phyloP scores from a whole-genome alignment of 1,140 invertebrate species.

The Cataglyphis hispanica region DNA sequence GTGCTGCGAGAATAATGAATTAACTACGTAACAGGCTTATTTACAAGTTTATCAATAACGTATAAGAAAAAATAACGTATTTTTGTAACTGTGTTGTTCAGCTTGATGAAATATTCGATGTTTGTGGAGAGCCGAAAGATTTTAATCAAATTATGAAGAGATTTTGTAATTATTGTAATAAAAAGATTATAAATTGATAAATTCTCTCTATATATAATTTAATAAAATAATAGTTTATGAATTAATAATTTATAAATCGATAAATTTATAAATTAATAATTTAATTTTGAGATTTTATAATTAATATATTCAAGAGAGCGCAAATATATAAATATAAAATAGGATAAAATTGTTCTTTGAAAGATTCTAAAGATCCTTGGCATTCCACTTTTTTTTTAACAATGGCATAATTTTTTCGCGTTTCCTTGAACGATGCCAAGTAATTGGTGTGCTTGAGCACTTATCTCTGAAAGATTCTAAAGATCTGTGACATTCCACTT shows the following conservation, averaged over 20 bases:
- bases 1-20: constrained; percentile 51
- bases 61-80: not conserved
- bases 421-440: too few species aligned
- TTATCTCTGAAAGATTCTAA: not conserved
- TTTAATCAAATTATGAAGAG: not conserved
- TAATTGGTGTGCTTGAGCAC: too few species aligned
- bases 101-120: not conserved
- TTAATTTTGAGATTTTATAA: not conserved
- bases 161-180: too few species aligned
- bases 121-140: not conserved
- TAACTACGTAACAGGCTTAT: constrained; percentile 41
- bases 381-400: too few species aligned
- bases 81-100: not conserved
- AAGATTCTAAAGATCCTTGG: not conserved
- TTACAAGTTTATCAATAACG: not conserved
- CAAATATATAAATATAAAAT: not conserved
- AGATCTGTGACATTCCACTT: not conserved
- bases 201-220: too few species aligned
- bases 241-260: too few species aligned
- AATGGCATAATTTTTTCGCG: too few species aligned
- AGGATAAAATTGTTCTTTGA: not conserved
- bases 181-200: too few species aligned
- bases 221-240: too few species aligned
- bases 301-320: not conserved
- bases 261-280: too few species aligned